Conservation (phyloP, 2,113 vertebrate genomes). For the Rhizomys pruinosus region DNA sequence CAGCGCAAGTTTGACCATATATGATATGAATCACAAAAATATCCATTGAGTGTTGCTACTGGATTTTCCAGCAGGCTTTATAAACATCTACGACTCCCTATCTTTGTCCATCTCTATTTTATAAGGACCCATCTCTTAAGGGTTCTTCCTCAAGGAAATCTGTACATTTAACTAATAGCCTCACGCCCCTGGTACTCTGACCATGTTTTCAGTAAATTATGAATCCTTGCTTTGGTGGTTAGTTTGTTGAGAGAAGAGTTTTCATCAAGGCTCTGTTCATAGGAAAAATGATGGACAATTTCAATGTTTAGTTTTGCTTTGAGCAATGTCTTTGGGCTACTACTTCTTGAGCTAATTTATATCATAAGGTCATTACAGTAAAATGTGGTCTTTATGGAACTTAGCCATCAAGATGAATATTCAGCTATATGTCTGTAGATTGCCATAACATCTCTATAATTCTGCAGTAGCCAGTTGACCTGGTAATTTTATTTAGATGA, state of each 20-base stretch:
- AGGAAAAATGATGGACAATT: neutral
- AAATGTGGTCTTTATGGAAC: neutral
- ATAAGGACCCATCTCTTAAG: neutral
- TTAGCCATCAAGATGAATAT: neutral
- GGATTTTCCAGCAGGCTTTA: neutral
- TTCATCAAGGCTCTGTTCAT: neutral
- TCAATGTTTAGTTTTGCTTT: neutral
- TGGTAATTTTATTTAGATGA: slow-evolving; percentile 15
- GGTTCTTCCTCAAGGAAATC: neutral
- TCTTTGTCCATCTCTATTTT: neutral
- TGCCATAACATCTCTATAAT: neutral
- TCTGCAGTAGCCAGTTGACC: neutral
- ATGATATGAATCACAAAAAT: neutral
- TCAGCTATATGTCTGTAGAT: neutral
- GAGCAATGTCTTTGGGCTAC: neutral
- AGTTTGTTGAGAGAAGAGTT: slow-evolving; percentile 3
- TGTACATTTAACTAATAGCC: neutral
- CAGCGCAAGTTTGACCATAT: neutral
- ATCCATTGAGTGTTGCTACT: neutral
- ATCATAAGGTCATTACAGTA: neutral
- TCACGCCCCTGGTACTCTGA: neutral
- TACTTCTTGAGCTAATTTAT: neutral
- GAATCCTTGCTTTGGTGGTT: neutral
- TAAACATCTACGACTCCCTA: neutral
- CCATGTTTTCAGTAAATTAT: neutral